Evolutionary conservation across 2,797 vertebrate species (phyloP).

Genomic region (Xiphophorus birchmanni): DNA sequence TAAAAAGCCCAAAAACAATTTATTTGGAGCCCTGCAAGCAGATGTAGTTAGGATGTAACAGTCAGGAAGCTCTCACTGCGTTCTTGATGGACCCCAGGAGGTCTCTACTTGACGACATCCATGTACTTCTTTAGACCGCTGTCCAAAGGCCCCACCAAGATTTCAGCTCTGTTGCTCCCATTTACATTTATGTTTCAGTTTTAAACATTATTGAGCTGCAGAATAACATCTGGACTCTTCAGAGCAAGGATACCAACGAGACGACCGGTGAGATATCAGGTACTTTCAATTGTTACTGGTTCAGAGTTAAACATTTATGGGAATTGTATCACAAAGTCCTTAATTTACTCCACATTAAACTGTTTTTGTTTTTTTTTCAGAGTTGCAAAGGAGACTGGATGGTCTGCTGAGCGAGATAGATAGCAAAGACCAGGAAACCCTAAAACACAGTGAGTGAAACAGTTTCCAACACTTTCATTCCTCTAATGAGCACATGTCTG

Average conservation of each 20-base stretch:
- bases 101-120: not conserved
- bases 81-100: not conserved
- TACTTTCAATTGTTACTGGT: constrained; percentile 1
- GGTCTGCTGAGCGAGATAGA: constrained; percentile 7
- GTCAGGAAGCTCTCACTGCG: not conserved
- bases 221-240: constrained; percentile 23
- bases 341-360: not conserved
- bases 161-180: not conserved
- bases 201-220: constrained; percentile 40
- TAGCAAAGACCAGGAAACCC: not conserved
- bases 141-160: not conserved
- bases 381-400: constrained; percentile 29
- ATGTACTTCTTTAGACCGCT: not conserved
- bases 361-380: constrained; percentile 22
- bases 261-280: not conserved
- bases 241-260: not conserved
- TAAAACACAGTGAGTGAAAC: constrained; percentile 49
- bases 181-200: constrained; percentile 44
- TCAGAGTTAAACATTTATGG: not conserved
- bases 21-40: not conserved
- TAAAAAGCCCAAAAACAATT: not conserved
- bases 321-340: not conserved
- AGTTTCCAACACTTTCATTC: not conserved
- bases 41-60: not conserved
- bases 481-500: not conserved